These are phyloP conservation scores for Phacellophora camtschatica DNA, from an alignment of 30 jellyfish, hydroid and myxozoan species.

Conservation along the genomic window DNA sequence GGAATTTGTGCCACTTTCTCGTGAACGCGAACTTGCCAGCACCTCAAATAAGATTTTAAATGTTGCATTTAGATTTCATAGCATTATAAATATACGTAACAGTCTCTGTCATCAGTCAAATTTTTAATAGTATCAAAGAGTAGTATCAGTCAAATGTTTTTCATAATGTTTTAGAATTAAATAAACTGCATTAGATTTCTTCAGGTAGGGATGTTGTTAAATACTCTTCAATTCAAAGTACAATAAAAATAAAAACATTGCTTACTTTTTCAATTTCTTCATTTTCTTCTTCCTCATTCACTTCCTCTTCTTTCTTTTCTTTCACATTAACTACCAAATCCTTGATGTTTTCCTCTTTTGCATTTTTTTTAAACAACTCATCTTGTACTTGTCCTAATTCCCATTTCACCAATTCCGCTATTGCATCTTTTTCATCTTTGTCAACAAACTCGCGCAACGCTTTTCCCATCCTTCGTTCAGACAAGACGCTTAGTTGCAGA, in stretches of 20 bases:
- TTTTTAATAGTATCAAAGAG: too few relatives aligned
- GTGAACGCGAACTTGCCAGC: conserved; percentile 43
- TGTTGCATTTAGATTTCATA: too few relatives aligned
- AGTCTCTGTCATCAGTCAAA: too few relatives aligned
- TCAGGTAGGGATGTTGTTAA: not conserved
- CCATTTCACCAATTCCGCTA: conserved; percentile 79
- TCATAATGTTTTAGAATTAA: too few relatives aligned
- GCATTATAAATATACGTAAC: too few relatives aligned
- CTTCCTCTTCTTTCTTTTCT: conserved; percentile 18
- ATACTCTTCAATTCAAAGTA: not conserved
- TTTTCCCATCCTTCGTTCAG: conserved; percentile 88
- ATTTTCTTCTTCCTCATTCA: conserved; percentile 75
- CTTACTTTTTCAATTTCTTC: conserved; percentile 70
- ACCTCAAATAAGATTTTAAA: too few relatives aligned
- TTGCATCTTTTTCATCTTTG: conserved; percentile 96
- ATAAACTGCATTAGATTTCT: not conserved
- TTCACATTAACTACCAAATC: conserved; percentile 60
- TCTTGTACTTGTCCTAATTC: conserved; percentile 76
- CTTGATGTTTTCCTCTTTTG: conserved; percentile 64
- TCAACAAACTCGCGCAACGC: conserved; percentile 94
- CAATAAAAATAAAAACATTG: not conserved
- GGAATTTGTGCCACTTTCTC: not conserved
- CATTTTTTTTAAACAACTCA: conserved; percentile 55
- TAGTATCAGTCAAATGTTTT: too few relatives aligned
- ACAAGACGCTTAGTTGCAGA: conserved; percentile 72